phyloP scores from a whole-genome alignment of 2,888 invertebrate species.

The Parnassius glacialis region DNA sequence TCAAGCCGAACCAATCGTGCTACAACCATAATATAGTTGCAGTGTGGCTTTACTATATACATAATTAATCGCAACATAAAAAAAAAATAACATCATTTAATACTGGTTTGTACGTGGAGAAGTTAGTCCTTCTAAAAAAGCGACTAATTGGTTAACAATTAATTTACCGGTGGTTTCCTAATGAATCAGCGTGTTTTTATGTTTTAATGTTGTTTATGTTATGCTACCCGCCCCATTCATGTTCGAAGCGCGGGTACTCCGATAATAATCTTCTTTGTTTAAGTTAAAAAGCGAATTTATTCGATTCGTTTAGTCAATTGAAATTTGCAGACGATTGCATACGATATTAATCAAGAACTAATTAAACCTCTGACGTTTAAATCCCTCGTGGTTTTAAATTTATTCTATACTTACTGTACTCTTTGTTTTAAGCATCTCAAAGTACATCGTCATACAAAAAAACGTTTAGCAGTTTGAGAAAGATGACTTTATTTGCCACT shows the following conservation, averaged over 20 bases:
- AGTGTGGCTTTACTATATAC: too few species aligned
- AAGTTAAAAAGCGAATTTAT: conserved; percentile 4
- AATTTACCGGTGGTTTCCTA: background rate
- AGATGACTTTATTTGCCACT: too few species aligned
- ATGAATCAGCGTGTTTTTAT: conserved; percentile 9
- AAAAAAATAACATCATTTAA: too few species aligned
- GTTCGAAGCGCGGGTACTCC: conserved; percentile 1
- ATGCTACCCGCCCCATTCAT: conserved; percentile 15
- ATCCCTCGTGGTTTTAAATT: background rate
- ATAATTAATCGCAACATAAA: too few species aligned
- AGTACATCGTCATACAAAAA: too few species aligned
- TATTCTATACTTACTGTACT: too few species aligned
- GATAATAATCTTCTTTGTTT: conserved; percentile 12
- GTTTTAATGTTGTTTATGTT: background rate
- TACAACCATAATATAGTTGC: too few species aligned
- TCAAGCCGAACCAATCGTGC: too few species aligned
- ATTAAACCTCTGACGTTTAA: conserved; percentile 6
- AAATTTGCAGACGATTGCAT: conserved; percentile 9
- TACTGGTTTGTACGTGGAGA: too few species aligned
- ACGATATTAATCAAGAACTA: conserved; percentile 14
- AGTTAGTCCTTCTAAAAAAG: background rate
- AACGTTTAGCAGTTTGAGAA: too few species aligned
- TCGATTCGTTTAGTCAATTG: conserved; percentile 1
- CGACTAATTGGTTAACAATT: background rate
- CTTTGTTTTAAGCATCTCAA: too few species aligned